phyloP scores from a whole-genome alignment of 2,888 invertebrate species.

The Furcula furcula region DNA sequence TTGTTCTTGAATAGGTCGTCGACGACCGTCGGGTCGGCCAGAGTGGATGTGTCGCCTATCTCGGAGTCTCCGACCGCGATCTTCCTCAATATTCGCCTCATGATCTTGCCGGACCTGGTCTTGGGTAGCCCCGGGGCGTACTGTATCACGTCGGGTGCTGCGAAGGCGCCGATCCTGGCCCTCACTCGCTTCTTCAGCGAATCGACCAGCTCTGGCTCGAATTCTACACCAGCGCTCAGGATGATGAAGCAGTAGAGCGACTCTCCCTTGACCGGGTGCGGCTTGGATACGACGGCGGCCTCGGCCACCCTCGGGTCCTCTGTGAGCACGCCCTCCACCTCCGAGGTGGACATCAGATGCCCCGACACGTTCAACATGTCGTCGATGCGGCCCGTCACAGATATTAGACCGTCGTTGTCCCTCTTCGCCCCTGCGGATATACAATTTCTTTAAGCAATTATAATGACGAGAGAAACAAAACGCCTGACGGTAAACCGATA shows the following conservation, averaged over 20 bases:
- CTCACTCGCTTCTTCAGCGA: constrained; percentile 91
- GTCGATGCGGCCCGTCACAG: constrained; percentile 98
- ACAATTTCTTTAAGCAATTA: too few species aligned
- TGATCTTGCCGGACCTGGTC: constrained; percentile 98
- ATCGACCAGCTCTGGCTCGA: constrained; percentile 85
- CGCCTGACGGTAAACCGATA: too few species aligned
- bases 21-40: constrained; percentile 96
- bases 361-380: constrained; percentile 99
- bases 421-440: constrained; percentile 88
- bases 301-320: constrained; percentile 92
- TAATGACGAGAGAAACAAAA: too few species aligned
- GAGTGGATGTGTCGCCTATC: constrained; percentile 96
- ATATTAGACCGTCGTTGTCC: constrained; percentile 96
- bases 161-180: constrained; percentile 96
- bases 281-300: constrained; percentile 97
- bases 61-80: constrained; percentile 94
- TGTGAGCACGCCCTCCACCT: constrained; percentile 92
- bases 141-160: constrained; percentile 96
- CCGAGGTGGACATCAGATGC: constrained; percentile 98
- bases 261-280: constrained; percentile 97
- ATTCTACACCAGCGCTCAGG: constrained; percentile 88
- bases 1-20: constrained; percentile 85
- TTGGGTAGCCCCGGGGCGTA: constrained; percentile 97
- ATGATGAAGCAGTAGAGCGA: constrained; percentile 98
- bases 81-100: constrained; percentile 96